These are phyloP conservation scores for Drosophila limbata DNA, from an alignment of 2,888 invertebrate genomes.

Conservation along the genomic window DNA sequence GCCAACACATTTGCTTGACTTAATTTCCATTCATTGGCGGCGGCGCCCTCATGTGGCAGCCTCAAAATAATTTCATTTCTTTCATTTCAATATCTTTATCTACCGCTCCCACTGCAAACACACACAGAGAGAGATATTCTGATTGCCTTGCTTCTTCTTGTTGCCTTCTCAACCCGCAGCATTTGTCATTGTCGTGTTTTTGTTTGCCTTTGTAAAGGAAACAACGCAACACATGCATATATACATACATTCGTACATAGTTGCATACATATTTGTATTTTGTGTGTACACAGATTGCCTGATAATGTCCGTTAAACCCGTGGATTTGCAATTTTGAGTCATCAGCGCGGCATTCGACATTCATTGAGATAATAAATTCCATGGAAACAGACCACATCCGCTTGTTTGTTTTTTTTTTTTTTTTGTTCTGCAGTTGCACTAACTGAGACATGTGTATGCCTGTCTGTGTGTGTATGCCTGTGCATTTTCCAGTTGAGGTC, in stretches of 20 bases:
- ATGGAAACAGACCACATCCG: conserved; percentile 59
- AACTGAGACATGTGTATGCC: conserved; percentile 13
- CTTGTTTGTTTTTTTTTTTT: conserved; percentile 30
- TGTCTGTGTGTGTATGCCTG: not conserved
- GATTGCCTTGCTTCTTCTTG: conserved; percentile 49
- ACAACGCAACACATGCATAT: conserved; percentile 60
- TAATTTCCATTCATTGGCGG: conserved; percentile 44
- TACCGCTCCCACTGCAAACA: conserved; percentile 36
- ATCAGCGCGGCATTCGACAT: conserved; percentile 58
- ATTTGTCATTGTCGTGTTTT: conserved; percentile 59
- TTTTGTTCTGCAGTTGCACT: conserved; percentile 35
- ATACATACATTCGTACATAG: conserved; percentile 13
- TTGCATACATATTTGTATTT: conserved; percentile 34
- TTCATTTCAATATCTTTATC: conserved; percentile 55
- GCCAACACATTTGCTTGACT: conserved; percentile 60
- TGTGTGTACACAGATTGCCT: conserved; percentile 54
- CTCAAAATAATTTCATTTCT: conserved; percentile 54
- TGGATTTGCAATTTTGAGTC: conserved; percentile 72
- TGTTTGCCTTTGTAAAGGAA: conserved; percentile 66
- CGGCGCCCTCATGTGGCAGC: conserved; percentile 55
- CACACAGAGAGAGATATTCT: conserved; percentile 43
- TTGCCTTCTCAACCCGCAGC: conserved; percentile 60
- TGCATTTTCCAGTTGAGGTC: conserved; percentile 11
- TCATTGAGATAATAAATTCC: conserved; percentile 63
- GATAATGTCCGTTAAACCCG: conserved; percentile 53